Conservation (phyloP, 92 coral and sea anemone species). For the Galaxea fascicularis region DNA sequence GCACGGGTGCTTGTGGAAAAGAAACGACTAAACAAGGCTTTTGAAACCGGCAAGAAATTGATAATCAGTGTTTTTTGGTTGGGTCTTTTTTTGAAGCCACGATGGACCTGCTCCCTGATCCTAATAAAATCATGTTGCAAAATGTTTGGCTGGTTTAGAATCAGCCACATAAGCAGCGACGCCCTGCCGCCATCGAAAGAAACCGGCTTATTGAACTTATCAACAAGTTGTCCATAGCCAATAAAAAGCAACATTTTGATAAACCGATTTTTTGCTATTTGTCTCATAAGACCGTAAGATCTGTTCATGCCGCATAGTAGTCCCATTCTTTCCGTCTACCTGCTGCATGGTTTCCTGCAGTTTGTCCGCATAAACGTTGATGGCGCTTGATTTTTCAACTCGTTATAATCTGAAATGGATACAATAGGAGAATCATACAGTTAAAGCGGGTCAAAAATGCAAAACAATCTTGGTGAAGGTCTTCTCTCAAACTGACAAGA, state of each 20-base stretch:
- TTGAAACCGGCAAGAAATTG: too few relatives aligned
- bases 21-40: too few relatives aligned
- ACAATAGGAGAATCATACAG: neutral
- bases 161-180: neutral
- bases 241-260: constrained; percentile 10
- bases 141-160: neutral
- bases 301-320: neutral
- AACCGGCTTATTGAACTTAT: neutral
- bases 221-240: neutral
- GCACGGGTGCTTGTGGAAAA: too few relatives aligned
- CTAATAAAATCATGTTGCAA: neutral
- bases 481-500: too few relatives aligned
- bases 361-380: constrained; percentile 5
- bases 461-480: too few relatives aligned
- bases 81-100: too few relatives aligned
- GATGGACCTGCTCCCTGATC: neutral
- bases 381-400: constrained; percentile 7
- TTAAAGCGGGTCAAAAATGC: neutral
- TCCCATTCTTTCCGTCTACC: neutral
- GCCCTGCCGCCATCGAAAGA: neutral
- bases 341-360: neutral
- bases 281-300: neutral
- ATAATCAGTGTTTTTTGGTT: too few relatives aligned
- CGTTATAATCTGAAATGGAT: constrained; percentile 31
- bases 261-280: neutral